These are phyloP conservation scores for Daboia siamensis DNA, from an alignment of 2,113 vertebrate genomes.

Conservation along the genomic window DNA sequence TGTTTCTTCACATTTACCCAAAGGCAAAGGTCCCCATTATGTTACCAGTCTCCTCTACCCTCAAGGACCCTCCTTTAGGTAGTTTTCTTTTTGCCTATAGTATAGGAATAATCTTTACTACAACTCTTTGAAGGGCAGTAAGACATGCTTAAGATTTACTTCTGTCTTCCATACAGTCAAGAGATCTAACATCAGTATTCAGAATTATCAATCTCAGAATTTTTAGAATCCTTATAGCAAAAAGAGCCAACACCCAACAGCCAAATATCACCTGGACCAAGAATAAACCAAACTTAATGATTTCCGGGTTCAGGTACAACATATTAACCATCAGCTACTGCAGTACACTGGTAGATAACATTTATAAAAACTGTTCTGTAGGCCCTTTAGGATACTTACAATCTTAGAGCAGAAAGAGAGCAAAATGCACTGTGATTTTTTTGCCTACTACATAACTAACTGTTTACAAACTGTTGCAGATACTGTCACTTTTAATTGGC, in stretches of 20 bases:
- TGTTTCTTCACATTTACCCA: background rate
- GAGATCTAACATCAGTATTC: background rate
- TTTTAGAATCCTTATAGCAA: background rate
- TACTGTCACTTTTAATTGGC: slow-evolving; percentile 49
- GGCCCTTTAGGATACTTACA: slow-evolving; percentile 22
- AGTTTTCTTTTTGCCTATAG: background rate
- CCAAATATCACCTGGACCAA: background rate
- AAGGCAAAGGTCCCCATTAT: background rate
- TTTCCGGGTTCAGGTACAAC: background rate
- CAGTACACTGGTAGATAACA: background rate
- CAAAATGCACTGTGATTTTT: slow-evolving; percentile 42
- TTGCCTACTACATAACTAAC: slow-evolving; percentile 41
- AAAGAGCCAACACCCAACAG: background rate
- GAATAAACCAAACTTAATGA: background rate
- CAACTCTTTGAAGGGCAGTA: background rate
- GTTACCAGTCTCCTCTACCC: background rate
- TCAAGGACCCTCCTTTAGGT: background rate
- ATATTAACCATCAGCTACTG: background rate
- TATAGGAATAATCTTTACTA: background rate
- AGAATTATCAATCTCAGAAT: background rate
- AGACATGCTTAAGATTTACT: background rate
- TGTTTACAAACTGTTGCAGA: slow-evolving; percentile 44
- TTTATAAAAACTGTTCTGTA: background rate
- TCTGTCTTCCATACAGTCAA: background rate
- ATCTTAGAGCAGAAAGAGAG: slow-evolving; percentile 30